A percentile compares a stretch with the other conserved stretches of the same genome.
Evolutionary conservation across 2,888 invertebrate genomes (phyloP).

Genomic region (Biston stratarius): DNA sequence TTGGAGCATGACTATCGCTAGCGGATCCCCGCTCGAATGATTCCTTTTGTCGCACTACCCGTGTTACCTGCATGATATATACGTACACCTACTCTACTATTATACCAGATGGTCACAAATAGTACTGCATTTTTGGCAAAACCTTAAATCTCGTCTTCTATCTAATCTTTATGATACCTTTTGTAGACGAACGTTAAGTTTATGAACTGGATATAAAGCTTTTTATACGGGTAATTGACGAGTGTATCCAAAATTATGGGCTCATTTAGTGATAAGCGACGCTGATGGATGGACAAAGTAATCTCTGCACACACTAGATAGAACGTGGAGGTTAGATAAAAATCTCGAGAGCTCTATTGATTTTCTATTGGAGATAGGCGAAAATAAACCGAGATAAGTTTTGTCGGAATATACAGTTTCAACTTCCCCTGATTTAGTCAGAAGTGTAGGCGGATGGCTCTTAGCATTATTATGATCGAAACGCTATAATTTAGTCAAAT

Average conservation of each 20-base stretch:
- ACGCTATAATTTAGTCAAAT: conserved; percentile 25
- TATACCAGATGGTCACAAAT: conserved; percentile 1
- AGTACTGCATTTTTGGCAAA: not conserved
- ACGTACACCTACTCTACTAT: not conserved
- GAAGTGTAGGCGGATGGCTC: conserved; percentile 23
- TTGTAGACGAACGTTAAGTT: not conserved
- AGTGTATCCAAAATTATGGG: conserved; percentile 23
- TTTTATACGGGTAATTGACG: conserved; percentile 23
- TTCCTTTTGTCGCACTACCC: conserved; percentile 76
- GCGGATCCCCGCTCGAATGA: conserved; percentile 79
- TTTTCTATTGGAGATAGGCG: conserved; percentile 30
- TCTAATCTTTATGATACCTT: conserved; percentile 7
- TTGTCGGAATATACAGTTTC: conserved; percentile 12
- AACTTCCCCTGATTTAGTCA: conserved; percentile 21
- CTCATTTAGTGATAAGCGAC: conserved; percentile 25
- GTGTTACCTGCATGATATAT: conserved; percentile 33
- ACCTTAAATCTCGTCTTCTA: not conserved
- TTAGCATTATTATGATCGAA: conserved; percentile 33
- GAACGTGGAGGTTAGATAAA: conserved; percentile 23
- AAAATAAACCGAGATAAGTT: conserved; percentile 27
- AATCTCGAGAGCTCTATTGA: conserved; percentile 33
- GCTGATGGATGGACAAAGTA: conserved; percentile 20
- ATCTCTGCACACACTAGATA: conserved; percentile 23
- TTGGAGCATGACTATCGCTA: conserved; percentile 77
- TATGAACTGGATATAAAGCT: conserved; percentile 23